These are phyloP conservation scores for Ramazzottius varieornatus DNA, from an alignment of 2,888 invertebrate genomes.

Conservation along the genomic window DNA sequence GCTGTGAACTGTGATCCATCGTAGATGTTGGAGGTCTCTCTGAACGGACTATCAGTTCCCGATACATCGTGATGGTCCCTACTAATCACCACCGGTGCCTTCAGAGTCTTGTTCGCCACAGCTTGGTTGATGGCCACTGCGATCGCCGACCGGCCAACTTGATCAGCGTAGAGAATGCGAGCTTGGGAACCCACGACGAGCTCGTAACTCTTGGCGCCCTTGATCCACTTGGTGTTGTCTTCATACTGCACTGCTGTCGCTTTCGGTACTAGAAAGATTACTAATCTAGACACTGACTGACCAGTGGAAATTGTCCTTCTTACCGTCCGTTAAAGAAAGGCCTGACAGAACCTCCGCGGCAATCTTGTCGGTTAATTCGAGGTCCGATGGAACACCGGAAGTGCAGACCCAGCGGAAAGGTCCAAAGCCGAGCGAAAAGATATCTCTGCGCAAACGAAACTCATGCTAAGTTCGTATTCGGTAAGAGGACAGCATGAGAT, in stretches of 20 bases:
- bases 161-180: conserved; percentile 34
- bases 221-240: conserved; percentile 34
- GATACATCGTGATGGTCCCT: conserved; percentile 37
- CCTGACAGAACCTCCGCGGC: conserved; percentile 27
- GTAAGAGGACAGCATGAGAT: too few species aligned
- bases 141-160: conserved; percentile 28
- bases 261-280: conserved; percentile 22
- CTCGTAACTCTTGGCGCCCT: conserved; percentile 28
- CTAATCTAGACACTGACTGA: background rate
- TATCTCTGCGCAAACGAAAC: conserved; percentile 27
- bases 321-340: background rate
- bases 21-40: conserved; percentile 35
- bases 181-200: conserved; percentile 32
- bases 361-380: conserved; percentile 29
- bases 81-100: conserved; percentile 32
- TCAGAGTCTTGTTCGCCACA: conserved; percentile 20
- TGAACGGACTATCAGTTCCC: conserved; percentile 34
- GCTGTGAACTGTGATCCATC: conserved; percentile 35
- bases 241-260: conserved; percentile 28
- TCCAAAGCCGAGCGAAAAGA: conserved; percentile 37
- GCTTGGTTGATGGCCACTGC: conserved; percentile 32
- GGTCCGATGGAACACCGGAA: conserved; percentile 28
- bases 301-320: conserved; percentile 4
- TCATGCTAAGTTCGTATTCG: too few species aligned
- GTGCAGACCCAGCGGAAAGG: conserved; percentile 37